Conservation (phyloP, 2,888 invertebrate species). For the Caenorhabditis doughertyi region DNA sequence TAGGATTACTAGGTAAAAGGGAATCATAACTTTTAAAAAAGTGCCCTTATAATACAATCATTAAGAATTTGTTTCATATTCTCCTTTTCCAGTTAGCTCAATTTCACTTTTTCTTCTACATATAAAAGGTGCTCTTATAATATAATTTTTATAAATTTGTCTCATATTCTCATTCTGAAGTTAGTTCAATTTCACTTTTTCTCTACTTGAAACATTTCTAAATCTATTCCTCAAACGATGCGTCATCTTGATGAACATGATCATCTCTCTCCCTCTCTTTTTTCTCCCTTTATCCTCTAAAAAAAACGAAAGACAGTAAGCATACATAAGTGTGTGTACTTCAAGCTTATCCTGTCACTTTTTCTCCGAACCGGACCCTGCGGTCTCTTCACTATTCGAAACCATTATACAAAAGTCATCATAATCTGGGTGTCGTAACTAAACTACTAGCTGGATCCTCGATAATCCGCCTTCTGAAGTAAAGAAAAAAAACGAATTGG, state of each 20-base stretch:
- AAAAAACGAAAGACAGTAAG: slow-evolving; percentile 41
- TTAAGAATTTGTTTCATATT: too few species aligned
- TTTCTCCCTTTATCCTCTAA: neutral
- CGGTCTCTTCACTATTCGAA: slow-evolving; percentile 10
- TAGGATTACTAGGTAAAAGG: too few species aligned
- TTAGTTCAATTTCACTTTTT: too few species aligned
- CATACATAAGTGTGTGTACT: slow-evolving; percentile 56
- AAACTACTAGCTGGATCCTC: slow-evolving; percentile 46
- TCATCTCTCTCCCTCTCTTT: neutral
- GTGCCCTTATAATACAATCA: too few species aligned
- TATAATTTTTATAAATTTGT: too few species aligned
- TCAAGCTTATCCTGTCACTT: slow-evolving; percentile 43
- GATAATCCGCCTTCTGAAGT: slow-evolving; percentile 49
- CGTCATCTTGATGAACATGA: slow-evolving; percentile 30
- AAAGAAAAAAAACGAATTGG: slow-evolving; percentile 14
- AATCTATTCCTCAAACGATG: slow-evolving; percentile 2
- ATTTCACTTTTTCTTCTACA: too few species aligned
- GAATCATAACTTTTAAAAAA: too few species aligned
- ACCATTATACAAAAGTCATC: slow-evolving; percentile 57
- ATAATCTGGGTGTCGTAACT: slow-evolving; percentile 54
- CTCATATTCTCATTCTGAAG: too few species aligned
- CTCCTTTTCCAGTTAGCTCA: too few species aligned
- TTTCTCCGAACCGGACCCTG: slow-evolving; percentile 39
- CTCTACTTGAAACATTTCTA: neutral
- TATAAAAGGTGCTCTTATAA: too few species aligned